Conservation (phyloP, 2,113 vertebrate species). For the Tiliqua scincoides region DNA sequence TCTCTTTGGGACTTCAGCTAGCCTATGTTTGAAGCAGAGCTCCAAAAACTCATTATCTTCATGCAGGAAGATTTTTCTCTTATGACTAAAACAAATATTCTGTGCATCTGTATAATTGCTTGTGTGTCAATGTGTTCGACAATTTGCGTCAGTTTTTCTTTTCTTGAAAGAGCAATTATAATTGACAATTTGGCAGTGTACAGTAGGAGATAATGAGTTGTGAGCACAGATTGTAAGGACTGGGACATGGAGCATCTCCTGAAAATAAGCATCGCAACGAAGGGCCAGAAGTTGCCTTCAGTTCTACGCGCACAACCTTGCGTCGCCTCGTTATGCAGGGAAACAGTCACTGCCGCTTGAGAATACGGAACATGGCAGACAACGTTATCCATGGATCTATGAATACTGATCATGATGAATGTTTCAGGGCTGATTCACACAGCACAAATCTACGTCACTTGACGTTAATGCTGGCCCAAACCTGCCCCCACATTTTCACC, state of each 20-base stretch:
- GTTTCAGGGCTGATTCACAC: no score
- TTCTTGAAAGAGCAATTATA: constrained; percentile 36
- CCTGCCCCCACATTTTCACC: not conserved
- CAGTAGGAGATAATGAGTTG: constrained; percentile 56
- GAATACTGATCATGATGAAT: not conserved
- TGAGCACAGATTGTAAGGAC: constrained; percentile 55
- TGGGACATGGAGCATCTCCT: constrained; percentile 36
- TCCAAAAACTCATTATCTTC: not conserved
- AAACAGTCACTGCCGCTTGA: not conserved
- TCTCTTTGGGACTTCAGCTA: not conserved
- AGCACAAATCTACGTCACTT: no score
- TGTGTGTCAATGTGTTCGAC: constrained; percentile 51
- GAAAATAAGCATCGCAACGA: constrained; percentile 32
- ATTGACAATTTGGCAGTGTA: constrained; percentile 62
- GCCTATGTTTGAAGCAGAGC: not conserved
- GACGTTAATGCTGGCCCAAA: not conserved
- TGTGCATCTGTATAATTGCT: constrained; percentile 34
- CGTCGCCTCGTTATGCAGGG: not conserved
- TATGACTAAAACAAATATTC: constrained; percentile 30
- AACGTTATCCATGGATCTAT: not conserved
- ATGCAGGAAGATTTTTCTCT: constrained; percentile 9
- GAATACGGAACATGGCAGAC: not conserved
- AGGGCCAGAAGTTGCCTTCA: constrained; percentile 34
- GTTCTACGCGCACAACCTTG: not conserved
- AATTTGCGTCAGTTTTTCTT: constrained; percentile 32